phyloP scores from a whole-genome alignment of 2,888 invertebrate species.

The Malthinus flaveolus region DNA sequence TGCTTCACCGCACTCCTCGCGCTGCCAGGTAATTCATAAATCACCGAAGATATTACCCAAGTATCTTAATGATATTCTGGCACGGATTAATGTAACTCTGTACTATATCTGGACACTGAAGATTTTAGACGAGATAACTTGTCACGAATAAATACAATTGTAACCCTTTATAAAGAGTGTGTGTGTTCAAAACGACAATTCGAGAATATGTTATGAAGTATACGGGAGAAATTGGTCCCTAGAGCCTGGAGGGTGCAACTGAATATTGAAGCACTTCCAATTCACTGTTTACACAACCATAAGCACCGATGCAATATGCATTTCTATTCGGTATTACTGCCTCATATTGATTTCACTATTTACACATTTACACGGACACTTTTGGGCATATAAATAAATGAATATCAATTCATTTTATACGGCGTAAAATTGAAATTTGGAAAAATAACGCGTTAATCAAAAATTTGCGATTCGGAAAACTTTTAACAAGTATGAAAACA shows the following conservation, averaged over 20 bases:
- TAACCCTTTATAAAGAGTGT: conserved; percentile 25
- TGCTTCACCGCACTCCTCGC: conserved; percentile 53
- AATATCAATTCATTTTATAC: not conserved
- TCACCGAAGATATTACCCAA: conserved; percentile 48
- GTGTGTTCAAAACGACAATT: conserved; percentile 20
- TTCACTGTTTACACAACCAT: conserved; percentile 30
- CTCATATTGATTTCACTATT: conserved; percentile 31
- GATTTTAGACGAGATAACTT: conserved; percentile 27
- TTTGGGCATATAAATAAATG: conserved; percentile 6
- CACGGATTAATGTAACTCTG: conserved; percentile 37
- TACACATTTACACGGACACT: conserved; percentile 7
- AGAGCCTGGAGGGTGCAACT: conserved; percentile 15
- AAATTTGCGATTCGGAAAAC: no score
- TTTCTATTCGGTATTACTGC: conserved; percentile 32
- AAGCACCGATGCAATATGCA: conserved; percentile 28
- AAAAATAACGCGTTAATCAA: not conserved
- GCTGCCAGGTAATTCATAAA: conserved; percentile 50
- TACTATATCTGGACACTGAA: conserved; percentile 30
- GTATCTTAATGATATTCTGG: conserved; percentile 42
- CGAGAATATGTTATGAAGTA: conserved; percentile 18
- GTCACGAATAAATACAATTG: conserved; percentile 31
- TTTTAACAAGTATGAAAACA: no score
- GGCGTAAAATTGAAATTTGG: not conserved
- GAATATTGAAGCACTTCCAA: conserved; percentile 19
- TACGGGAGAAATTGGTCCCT: conserved; percentile 20